Conservation (phyloP, 2,113 vertebrate genomes). For the Sula dactylatra region DNA sequence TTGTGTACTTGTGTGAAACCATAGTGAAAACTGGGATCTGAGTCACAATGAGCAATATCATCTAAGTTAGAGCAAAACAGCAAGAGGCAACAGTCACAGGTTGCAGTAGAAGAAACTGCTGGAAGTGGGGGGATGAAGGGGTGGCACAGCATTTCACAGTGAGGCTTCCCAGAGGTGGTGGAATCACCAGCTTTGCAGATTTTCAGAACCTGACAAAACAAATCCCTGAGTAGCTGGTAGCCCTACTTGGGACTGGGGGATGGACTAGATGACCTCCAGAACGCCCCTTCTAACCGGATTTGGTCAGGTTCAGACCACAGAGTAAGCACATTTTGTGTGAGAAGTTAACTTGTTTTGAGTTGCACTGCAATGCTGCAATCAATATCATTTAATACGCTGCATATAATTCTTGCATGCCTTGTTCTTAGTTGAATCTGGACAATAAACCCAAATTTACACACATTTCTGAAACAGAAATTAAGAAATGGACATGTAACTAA, state of each 20-base stretch:
- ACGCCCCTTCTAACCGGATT: background rate
- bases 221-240: background rate
- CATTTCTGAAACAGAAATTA: background rate
- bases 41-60: accelerated
- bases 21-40: background rate
- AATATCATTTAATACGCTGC: background rate
- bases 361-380: background rate
- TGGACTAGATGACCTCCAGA: background rate
- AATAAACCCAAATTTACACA: background rate
- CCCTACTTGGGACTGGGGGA: accelerated
- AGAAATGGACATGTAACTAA: background rate
- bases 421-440: background rate
- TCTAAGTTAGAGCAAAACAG: background rate
- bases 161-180: background rate
- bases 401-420: background rate
- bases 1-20: background rate
- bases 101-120: background rate
- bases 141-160: background rate
- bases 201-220: background rate
- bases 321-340: background rate
- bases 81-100: background rate
- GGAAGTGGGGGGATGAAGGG: background rate
- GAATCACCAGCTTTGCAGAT: background rate
- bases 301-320: background rate
- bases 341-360: background rate